Evolutionary conservation across 1,140 invertebrate genomes (phyloP).

Genomic region (Copidosoma floridanum): DNA sequence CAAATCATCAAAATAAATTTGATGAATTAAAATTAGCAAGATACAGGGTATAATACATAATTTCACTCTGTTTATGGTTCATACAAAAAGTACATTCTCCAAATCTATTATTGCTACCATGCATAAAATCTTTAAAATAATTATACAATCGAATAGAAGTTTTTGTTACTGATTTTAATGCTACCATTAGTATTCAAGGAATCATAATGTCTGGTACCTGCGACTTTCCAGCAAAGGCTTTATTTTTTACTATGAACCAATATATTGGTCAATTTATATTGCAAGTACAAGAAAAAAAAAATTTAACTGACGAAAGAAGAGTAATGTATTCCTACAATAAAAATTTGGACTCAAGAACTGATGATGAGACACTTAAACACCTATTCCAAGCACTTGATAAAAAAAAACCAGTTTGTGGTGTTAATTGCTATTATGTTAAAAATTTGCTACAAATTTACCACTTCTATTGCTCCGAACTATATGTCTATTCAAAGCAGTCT

Average conservation of each 20-base stretch:
- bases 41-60: constrained; percentile 17
- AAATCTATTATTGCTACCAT: constrained; percentile 15
- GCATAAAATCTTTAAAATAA: neutral
- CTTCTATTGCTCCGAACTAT: too few relatives aligned
- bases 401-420: too few relatives aligned
- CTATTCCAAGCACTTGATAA: too few relatives aligned
- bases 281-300: neutral
- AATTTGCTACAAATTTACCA: too few relatives aligned
- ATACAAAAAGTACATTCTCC: constrained; percentile 16
- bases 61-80: constrained; percentile 24
- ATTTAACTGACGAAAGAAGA: neutral
- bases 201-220: constrained; percentile 22
- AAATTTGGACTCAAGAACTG: too few relatives aligned
- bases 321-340: constrained; percentile 3
- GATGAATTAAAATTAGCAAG: constrained; percentile 16
- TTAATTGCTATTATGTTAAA: too few relatives aligned
- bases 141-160: constrained; percentile 6
- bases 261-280: constrained; percentile 19
- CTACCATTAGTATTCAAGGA: neutral
- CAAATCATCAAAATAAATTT: constrained; percentile 20
- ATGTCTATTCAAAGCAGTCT: too few relatives aligned
- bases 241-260: constrained; percentile 23
- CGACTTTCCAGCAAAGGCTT: constrained; percentile 24
- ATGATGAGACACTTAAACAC: too few relatives aligned
- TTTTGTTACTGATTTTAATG: neutral